Base-by-base conservation (phyloP, 1,140 invertebrate genomes). In the Apolygus lucorum region DNA sequence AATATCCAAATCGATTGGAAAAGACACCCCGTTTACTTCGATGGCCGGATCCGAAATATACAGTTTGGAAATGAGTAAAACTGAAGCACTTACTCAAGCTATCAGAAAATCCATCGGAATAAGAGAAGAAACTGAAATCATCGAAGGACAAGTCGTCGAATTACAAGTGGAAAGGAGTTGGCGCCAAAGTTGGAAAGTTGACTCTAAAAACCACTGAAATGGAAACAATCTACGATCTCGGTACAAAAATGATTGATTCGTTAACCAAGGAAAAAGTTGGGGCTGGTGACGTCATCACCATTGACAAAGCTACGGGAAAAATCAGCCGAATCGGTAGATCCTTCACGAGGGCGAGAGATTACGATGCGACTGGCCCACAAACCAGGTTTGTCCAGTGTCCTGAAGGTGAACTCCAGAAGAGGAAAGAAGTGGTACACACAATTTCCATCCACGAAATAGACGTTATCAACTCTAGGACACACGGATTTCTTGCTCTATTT, bases 41-140 rank as follows among this genome's bases (percentile, higher is more conserved):
- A 98, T 99, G 86, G 90, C 93, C 70, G 96, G 93, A n/a, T 97
- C 94, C 22, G 96, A 99, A 82, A 96, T 99, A 68, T 99, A 95
- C 78, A 98, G 95, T 0, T 78, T 99, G 70, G 96, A 99, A 80
- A 97, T 99, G 93, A 93, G 94, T 76, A 99, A 99, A 82, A 98
- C 96, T 0, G 97, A 99, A 82, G 96, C 95, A 2, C 79, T 99
- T 0, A 98, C 94, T 4, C 97, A 99, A 79, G 91, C 96, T 0
- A 93, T 99, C 70, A 85, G 97, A 71, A 97, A 97, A 76, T 96
- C 95, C 24, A 99, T 99, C 76, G 96, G 95, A 54, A 92, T 99
- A 13, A 83, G 95, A 78, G 95, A 98, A 79, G 96, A 98, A 78
- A 96, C 94, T 0, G 95, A 99, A 82, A 95, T 99, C 28, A 96